Evolutionary conservation across 1,140 invertebrate genomes (phyloP), one percentile per base, ranked within the genome.

Genomic region (Anagrus nilaparvatae): DNA sequence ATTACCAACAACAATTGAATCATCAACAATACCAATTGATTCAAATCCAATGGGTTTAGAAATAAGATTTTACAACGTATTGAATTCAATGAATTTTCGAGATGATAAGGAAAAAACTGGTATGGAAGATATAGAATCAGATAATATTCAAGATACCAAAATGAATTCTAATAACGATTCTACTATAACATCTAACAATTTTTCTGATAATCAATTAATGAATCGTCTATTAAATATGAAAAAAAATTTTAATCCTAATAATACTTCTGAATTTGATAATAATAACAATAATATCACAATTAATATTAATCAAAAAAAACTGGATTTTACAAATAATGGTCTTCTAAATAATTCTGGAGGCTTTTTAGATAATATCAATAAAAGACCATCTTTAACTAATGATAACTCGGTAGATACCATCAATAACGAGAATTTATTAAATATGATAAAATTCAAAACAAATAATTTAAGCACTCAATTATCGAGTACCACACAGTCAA

Each of bases 331-430:
- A 4, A 2, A 16, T 32, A 44, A 50, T 36, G 46, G 40, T 18
- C 35, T 47, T 29, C 42, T 40, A 18, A 49, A 45, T 39, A 42
- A 52, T 46, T 45, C 50, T 44, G 51, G 49, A 25, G 46, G 54
- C 27, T 55, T 55, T 39, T 43, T 55, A 45, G 49, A 53, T 46
- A 39, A 53, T 35, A 51, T 40, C 8, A 48, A 51, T 51, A 49
- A 45, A 35, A 50, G 37, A 46, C 34, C 32, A 30, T 31, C 40
- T 43, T 28, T 23, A 30, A 48, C 5, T 40, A 41, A 43, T 43
- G 27, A 32, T 12, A 39, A 30, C 23, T 32, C 33, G 40, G 25
- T 49, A 42, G 44, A 46, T 12, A 23, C 3, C 23, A 16, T 7
- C n/a, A 31, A 40, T 46, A 40, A 30, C 16, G 28, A 30, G n/a